phyloP scores from a whole-genome alignment of 2,797 vertebrate species.

The Acrossocheilus wenchowensis region DNA sequence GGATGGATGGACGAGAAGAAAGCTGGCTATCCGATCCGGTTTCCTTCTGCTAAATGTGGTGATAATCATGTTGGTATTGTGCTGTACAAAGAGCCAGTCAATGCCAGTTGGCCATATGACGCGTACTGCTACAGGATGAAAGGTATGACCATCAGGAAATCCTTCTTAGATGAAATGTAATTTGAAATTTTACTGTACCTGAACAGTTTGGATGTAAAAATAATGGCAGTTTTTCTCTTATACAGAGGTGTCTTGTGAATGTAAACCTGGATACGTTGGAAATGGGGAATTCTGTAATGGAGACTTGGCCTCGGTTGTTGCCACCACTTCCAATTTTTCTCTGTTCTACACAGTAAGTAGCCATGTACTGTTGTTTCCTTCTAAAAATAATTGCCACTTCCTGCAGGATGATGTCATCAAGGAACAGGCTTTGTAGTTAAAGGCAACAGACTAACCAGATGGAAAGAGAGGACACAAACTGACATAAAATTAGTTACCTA shows the following conservation, averaged over 20 bases:
- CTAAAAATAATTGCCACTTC: neutral
- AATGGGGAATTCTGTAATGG: slow-evolving; percentile 88
- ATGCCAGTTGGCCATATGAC: slow-evolving; percentile 84
- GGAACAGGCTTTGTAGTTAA: neutral
- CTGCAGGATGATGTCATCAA: neutral
- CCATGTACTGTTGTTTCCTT: neutral
- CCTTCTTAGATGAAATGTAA: neutral
- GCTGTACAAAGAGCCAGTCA: slow-evolving; percentile 81
- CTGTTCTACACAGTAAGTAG: slow-evolving; percentile 87
- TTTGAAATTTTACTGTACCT: neutral
- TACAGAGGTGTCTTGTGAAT: slow-evolving; percentile 86
- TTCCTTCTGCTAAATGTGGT: slow-evolving; percentile 84
- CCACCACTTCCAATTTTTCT: slow-evolving; percentile 82
- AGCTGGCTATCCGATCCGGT: slow-evolving; percentile 87
- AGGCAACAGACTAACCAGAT: neutral
- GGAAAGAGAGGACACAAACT: neutral
- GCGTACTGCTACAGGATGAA: slow-evolving; percentile 89
- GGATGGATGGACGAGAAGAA: slow-evolving; percentile 89
- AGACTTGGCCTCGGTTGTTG: slow-evolving; percentile 85
- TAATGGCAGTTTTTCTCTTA: slow-evolving; percentile 7
- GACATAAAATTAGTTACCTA: neutral
- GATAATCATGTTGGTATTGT: slow-evolving; percentile 85
- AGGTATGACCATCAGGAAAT: slow-evolving; percentile 76
- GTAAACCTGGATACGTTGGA: slow-evolving; percentile 84
- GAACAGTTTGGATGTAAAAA: neutral